Evolutionary conservation across 2,113 vertebrate species (phyloP).

Genomic region (Ochotona curzoniae): DNA sequence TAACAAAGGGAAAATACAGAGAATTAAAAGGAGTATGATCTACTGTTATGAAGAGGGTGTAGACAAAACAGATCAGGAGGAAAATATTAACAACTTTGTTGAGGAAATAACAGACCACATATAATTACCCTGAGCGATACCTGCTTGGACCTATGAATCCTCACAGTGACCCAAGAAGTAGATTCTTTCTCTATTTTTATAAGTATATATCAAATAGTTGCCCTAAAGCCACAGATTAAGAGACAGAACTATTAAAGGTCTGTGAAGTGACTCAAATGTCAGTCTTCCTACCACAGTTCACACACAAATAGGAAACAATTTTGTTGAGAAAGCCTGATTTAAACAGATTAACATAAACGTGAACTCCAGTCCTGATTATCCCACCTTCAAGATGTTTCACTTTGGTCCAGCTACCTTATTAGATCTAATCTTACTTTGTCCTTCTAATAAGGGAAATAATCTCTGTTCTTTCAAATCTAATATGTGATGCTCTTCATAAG

Average conservation of each 20-base stretch:
- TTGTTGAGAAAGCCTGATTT: not conserved
- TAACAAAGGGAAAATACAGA: not conserved
- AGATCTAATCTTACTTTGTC: not conserved
- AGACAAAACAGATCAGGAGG: not conserved
- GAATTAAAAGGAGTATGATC: not conserved
- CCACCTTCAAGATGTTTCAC: not conserved
- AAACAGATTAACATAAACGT: not conserved
- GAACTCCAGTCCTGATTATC: not conserved
- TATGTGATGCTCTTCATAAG: not conserved
- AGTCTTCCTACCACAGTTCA: not conserved
- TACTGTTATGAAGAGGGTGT: not conserved
- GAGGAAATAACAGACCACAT: not conserved
- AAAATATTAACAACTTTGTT: not conserved
- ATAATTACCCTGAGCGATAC: not conserved
- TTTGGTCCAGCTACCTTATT: conserved; percentile 15
- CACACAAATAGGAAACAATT: not conserved
- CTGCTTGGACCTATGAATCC: not conserved
- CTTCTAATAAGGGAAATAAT: not conserved
- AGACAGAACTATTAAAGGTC: not conserved
- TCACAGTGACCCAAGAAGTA: not conserved
- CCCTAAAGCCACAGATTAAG: not conserved
- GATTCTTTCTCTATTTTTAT: not conserved
- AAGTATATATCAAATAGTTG: not conserved
- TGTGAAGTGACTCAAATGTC: not conserved
- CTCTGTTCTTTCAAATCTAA: not conserved